phyloP scores from a whole-genome alignment of 2,888 invertebrate species.

The Lochmaea crataegi region DNA sequence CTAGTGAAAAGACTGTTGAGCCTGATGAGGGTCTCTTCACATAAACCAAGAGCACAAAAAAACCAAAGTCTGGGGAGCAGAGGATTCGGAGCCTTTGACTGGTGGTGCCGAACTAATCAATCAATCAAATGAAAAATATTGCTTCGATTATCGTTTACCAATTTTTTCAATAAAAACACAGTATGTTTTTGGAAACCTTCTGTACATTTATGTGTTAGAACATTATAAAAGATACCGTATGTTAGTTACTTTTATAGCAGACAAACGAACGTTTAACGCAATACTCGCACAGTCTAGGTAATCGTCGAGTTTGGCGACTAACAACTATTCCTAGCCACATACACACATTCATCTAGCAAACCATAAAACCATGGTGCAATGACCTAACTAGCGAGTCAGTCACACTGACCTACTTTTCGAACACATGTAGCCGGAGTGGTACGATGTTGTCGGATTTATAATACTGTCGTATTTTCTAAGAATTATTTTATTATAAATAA shows the following conservation, averaged over 20 bases:
- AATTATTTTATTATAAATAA: not conserved
- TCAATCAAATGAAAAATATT: too few relatives aligned
- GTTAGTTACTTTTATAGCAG: constrained; percentile 5
- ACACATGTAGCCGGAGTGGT: constrained; percentile 55
- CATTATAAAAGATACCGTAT: constrained; percentile 11
- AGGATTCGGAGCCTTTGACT: too few relatives aligned
- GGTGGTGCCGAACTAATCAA: too few relatives aligned
- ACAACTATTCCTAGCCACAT: constrained; percentile 32
- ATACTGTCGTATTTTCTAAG: not conserved
- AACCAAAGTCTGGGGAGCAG: too few relatives aligned
- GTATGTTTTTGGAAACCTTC: constrained; percentile 11
- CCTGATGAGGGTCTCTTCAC: too few relatives aligned
- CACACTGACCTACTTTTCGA: constrained; percentile 66
- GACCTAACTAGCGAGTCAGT: constrained; percentile 65
- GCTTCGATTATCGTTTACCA: too few relatives aligned
- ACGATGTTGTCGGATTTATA: constrained; percentile 21
- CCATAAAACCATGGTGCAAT: constrained; percentile 59
- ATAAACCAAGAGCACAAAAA: too few relatives aligned
- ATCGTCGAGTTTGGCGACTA: constrained; percentile 32
- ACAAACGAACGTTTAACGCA: constrained; percentile 2
- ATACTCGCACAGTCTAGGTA: constrained; percentile 24
- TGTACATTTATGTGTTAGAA: constrained; percentile 10
- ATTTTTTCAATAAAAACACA: too few relatives aligned
- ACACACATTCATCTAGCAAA: constrained; percentile 35
- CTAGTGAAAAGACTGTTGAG: too few relatives aligned